Evolutionary conservation across 2,113 vertebrate species (phyloP).

Genomic region (Astur gentilis): DNA sequence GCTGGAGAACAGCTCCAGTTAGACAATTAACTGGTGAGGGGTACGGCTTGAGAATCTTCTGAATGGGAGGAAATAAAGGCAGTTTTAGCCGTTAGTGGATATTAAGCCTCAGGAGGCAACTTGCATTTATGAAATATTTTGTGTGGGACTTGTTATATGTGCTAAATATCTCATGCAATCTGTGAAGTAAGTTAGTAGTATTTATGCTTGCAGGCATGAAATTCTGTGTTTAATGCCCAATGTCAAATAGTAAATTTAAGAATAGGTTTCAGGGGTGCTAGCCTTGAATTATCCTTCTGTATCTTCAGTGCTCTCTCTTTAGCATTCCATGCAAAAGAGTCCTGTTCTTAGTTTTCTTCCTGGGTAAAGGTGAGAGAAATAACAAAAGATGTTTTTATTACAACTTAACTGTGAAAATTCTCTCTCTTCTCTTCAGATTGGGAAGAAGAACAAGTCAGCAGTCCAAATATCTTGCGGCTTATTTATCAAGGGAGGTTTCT

Average conservation of each 20-base stretch:
- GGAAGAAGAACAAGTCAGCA: constrained; percentile 98
- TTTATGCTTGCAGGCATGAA: background rate
- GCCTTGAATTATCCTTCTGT: background rate
- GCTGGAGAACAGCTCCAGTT: background rate
- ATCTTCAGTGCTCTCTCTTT: background rate
- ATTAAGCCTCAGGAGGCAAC: background rate
- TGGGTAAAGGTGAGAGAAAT: background rate
- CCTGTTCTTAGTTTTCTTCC: background rate
- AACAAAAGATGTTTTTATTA: background rate
- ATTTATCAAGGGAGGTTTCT: constrained; percentile 99
- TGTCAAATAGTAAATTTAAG: background rate
- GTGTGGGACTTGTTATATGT: background rate
- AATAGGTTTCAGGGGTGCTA: background rate
- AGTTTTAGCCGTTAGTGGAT: background rate
- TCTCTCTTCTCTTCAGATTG: constrained; percentile 80
- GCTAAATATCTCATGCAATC: background rate
- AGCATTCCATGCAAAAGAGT: background rate
- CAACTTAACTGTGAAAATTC: background rate
- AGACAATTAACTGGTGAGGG: background rate
- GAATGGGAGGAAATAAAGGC: background rate
- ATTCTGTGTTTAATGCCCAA: background rate
- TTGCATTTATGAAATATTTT: background rate
- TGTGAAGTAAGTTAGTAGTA: background rate
- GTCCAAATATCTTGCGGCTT: constrained; percentile 94
- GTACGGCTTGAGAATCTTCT: background rate